phyloP scores from a whole-genome alignment of 2,888 invertebrate genomes.

The Melanargia galathea region DNA sequence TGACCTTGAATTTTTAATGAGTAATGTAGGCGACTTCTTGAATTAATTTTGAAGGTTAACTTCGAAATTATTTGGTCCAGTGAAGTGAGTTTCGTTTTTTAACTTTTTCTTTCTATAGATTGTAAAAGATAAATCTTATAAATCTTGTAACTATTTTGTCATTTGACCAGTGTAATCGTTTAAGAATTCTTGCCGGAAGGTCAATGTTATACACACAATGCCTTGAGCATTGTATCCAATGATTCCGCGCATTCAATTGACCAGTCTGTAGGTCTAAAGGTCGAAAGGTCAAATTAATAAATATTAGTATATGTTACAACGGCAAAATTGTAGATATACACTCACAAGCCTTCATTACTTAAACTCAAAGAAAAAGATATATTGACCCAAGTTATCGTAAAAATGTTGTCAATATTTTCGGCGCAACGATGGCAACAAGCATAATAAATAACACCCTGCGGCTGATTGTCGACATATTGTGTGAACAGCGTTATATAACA shows the following conservation, averaged over 20 bases:
- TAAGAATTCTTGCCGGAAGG: conserved; percentile 19
- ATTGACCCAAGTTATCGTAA: not conserved
- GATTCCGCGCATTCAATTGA: conserved; percentile 33
- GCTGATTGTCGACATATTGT: conserved; percentile 11
- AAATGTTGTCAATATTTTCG: conserved; percentile 9
- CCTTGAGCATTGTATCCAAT: conserved; percentile 18
- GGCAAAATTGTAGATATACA: conserved; percentile 16
- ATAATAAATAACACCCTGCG: conserved; percentile 13
- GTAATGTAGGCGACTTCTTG: conserved; percentile 13
- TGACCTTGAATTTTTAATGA: conserved; percentile 39
- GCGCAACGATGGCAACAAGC: conserved; percentile 15
- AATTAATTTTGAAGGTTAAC: not conserved
- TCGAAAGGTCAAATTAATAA: conserved; percentile 34
- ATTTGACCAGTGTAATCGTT: not conserved
- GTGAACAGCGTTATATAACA: not conserved
- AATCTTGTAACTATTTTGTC: not conserved
- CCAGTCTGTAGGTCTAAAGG: conserved; percentile 20
- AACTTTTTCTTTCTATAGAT: not conserved
- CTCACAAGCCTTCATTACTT: not conserved
- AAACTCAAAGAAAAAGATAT: not conserved
- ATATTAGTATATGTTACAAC: conserved; percentile 28
- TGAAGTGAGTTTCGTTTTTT: not conserved
- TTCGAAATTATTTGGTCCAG: not conserved
- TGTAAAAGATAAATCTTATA: not conserved
- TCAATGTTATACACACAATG: conserved; percentile 31